phyloP scores from a whole-genome alignment of 23 tunicate genomes.

The Diplosoma virens region DNA sequence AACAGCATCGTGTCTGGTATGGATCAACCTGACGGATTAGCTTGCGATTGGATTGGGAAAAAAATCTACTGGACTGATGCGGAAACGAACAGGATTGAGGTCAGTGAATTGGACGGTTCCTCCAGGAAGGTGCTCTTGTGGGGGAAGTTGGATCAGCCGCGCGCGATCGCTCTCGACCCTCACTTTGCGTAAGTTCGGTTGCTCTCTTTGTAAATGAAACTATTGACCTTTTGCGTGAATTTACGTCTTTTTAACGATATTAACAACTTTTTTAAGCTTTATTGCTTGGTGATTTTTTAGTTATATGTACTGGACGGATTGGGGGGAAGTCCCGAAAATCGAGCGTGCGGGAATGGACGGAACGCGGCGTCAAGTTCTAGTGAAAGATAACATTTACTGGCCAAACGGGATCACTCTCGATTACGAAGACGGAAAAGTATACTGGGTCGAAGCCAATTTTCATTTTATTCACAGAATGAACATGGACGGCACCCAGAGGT shows the following conservation, averaged over 20 bases:
- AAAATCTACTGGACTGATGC: constrained; percentile 96
- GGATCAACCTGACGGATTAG: constrained; percentile 76
- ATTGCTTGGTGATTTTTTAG: constrained; percentile 6
- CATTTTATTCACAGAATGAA: constrained; percentile 85
- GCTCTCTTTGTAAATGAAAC: too few species aligned
- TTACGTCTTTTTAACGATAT: too few species aligned
- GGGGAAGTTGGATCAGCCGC: constrained; percentile 66
- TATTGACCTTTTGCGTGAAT: too few species aligned
- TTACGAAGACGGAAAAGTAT: constrained; percentile 75
- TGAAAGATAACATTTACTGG: constrained; percentile 76
- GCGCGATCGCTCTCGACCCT: constrained; percentile 92
- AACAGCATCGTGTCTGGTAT: constrained; percentile 42
- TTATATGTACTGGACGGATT: constrained; percentile 94
- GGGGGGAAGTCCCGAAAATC: constrained; percentile 87
- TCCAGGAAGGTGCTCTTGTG: constrained; percentile 70
- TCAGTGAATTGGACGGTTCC: constrained; percentile 75
- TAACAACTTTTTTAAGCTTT: too few species aligned
- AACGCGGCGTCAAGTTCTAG: constrained; percentile 43
- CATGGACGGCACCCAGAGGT: constrained; percentile 84
- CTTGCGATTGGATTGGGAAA: constrained; percentile 84
- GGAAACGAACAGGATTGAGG: constrained; percentile 72
- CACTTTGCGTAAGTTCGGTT: constrained; percentile 24
- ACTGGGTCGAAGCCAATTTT: constrained; percentile 89
- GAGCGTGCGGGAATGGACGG: constrained; percentile 97
- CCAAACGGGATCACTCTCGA: constrained; percentile 94